These are phyloP conservation scores for Pseudochirops corinnae DNA, from an alignment of 2,797 vertebrate genomes.

Conservation along the genomic window DNA sequence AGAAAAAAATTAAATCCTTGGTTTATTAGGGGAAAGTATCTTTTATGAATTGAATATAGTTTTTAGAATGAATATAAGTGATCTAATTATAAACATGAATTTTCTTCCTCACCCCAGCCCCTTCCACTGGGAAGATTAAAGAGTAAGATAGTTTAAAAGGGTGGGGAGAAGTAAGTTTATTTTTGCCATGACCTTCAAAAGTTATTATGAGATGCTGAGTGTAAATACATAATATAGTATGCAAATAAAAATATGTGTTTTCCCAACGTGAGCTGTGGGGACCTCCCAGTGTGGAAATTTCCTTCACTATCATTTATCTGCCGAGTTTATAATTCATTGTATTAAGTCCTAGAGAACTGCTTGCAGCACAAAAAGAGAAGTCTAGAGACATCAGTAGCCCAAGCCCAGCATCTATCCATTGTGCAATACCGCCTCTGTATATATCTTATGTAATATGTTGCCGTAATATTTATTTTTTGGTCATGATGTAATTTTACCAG, in stretches of 20 bases:
- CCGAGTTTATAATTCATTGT: neutral
- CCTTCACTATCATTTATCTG: neutral
- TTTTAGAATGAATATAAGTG: conserved; percentile 57
- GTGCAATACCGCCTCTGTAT: neutral
- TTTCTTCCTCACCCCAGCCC: conserved; percentile 8
- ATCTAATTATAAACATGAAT: conserved; percentile 49
- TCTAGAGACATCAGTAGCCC: neutral
- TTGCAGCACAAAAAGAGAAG: neutral
- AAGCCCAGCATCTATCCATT: neutral
- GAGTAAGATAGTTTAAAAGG: neutral
- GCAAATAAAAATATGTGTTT: neutral
- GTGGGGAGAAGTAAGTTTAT: neutral
- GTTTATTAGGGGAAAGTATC: conserved; percentile 50
- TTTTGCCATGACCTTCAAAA: neutral
- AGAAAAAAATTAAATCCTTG: conserved; percentile 40
- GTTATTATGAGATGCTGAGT: neutral
- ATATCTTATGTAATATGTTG: neutral
- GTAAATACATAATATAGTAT: neutral
- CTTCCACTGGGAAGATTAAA: conserved; percentile 30
- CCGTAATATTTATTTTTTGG: neutral
- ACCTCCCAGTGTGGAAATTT: neutral
- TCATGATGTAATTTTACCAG: neutral
- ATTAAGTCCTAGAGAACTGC: neutral
- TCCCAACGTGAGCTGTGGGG: neutral
- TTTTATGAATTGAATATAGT: conserved; percentile 39